phyloP scores from a whole-genome alignment of 2,797 vertebrate genomes.

The Molossus alvarezi region DNA sequence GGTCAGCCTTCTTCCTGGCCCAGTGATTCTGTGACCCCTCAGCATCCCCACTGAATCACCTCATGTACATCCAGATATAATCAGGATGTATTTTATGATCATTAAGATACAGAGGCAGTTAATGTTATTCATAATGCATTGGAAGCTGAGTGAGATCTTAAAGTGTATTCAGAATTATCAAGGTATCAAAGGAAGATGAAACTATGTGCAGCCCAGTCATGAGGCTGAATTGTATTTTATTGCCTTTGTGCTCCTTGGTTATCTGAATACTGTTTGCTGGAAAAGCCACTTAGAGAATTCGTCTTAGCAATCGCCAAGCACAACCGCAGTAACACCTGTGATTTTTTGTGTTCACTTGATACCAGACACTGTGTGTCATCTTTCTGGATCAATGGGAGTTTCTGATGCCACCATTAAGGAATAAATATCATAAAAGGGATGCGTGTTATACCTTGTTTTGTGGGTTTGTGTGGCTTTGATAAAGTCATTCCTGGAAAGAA shows the following conservation, averaged over 20 bases:
- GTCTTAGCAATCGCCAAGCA: background rate
- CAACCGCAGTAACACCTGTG: background rate
- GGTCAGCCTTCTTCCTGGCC: background rate
- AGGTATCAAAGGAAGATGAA: conserved; percentile 28
- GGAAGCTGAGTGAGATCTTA: conserved; percentile 41
- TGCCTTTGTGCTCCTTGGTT: conserved; percentile 8
- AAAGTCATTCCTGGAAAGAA: background rate
- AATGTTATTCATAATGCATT: background rate
- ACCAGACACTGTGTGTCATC: background rate
- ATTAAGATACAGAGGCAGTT: conserved; percentile 25
- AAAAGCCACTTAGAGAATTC: conserved; percentile 36
- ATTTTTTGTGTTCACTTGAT: background rate
- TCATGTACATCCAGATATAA: conserved; percentile 26
- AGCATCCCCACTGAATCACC: background rate
- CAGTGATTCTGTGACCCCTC: background rate
- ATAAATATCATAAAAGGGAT: background rate
- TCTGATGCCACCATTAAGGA: conserved; percentile 9
- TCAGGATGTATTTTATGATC: background rate
- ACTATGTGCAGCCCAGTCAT: background rate
- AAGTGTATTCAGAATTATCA: conserved; percentile 19
- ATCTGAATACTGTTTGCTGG: conserved; percentile 18
- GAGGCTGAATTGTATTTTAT: conserved; percentile 39
- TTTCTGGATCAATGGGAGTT: background rate
- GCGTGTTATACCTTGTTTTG: background rate
- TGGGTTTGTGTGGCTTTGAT: conserved; percentile 4